Conservation (phyloP, 2,113 vertebrate genomes). For the Callithrix jacchus region DNA sequence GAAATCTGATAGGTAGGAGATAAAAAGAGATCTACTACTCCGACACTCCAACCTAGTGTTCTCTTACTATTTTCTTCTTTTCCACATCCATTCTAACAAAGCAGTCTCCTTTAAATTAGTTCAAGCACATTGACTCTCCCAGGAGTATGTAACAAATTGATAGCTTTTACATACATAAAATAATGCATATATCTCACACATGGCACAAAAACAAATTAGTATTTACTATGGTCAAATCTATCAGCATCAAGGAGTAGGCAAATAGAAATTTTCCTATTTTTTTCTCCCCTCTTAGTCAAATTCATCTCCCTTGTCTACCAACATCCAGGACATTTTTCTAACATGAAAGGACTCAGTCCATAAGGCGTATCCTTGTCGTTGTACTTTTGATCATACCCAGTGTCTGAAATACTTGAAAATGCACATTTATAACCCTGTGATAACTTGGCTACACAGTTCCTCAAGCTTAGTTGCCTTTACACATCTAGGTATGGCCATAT, state of each 20-base stretch:
- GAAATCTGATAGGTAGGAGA: background rate
- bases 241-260: background rate
- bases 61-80: background rate
- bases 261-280: background rate
- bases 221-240: background rate
- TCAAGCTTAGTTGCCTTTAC: background rate
- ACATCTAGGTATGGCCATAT: background rate
- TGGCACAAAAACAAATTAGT: background rate
- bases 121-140: fast-evolving
- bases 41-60: background rate
- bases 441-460: background rate
- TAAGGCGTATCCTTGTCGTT: background rate
- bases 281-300: background rate
- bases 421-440: background rate
- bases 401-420: background rate
- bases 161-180: background rate
- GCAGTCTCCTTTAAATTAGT: background rate
- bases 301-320: background rate
- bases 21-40: slow-evolving; percentile 19
- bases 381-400: background rate
- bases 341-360: background rate
- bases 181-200: background rate
- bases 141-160: background rate
- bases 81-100: background rate
- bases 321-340: background rate